These are phyloP conservation scores for Drosophila tani DNA, from an alignment of 1,140 invertebrate genomes.

Conservation along the genomic window DNA sequence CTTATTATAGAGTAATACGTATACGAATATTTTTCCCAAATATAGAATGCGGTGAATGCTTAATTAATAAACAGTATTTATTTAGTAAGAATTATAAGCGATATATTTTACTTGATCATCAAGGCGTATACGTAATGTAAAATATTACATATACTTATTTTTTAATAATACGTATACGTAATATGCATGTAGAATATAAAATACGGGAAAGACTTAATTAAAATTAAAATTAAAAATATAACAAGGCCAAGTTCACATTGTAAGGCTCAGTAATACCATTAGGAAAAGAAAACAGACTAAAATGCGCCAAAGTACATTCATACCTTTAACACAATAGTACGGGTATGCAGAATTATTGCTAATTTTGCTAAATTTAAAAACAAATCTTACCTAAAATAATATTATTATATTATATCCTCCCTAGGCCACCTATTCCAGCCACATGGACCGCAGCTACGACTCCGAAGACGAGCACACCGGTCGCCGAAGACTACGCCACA, in stretches of 20 bases:
- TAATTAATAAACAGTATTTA: background rate
- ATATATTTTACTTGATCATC: background rate
- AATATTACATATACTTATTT: background rate
- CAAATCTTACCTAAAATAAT: constrained; percentile 32
- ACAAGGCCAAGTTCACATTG: too few species aligned
- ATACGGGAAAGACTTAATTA: background rate
- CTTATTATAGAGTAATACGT: constrained; percentile 4
- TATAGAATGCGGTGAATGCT: background rate
- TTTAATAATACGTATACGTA: constrained; percentile 8
- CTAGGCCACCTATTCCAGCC: constrained; percentile 88
- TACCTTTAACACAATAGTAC: too few species aligned
- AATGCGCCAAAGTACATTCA: background rate
- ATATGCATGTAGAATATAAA: background rate
- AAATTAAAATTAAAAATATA: too few species aligned
- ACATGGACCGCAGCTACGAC: constrained; percentile 88
- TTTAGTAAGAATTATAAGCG: too few species aligned
- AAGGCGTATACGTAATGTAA: constrained; percentile 4
- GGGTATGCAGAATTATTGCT: too few species aligned
- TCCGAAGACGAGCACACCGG: constrained; percentile 90
- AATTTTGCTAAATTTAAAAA: too few species aligned
- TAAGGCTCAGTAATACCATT: background rate
- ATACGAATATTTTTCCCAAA: constrained; percentile 7
- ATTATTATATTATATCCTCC: background rate
- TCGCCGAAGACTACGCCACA: constrained; percentile 86
- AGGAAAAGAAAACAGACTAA: background rate